A percentile compares a stretch with the other conserved stretches of the same genome.
Conservation (phyloP, 2,888 invertebrate species). For the Argyresthia albistria region DNA sequence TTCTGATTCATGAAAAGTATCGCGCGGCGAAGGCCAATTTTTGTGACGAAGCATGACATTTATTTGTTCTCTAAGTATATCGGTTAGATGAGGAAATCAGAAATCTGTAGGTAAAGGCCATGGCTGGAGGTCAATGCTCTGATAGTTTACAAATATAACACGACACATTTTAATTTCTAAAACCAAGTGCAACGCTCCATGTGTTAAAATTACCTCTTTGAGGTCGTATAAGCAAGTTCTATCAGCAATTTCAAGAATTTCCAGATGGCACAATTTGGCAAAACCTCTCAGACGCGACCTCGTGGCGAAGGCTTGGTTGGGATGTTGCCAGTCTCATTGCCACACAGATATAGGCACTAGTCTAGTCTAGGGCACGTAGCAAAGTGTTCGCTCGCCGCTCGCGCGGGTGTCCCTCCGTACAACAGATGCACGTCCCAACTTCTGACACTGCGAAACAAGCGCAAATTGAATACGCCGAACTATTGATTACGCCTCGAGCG, state of each 20-base stretch:
- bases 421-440: slow-evolving; percentile 10
- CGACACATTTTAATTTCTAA: not conserved
- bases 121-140: not conserved
- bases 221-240: no score
- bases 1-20: not conserved
- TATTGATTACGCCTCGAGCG: slow-evolving; percentile 9
- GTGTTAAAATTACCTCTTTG: no score
- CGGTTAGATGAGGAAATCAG: not conserved
- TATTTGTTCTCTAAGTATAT: no score
- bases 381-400: slow-evolving; percentile 6
- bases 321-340: slow-evolving; percentile 45
- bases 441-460: slow-evolving; percentile 8
- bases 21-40: not conserved
- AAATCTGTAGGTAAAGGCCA: not conserved
- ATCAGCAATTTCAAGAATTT: no score
- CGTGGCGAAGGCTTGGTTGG: slow-evolving; percentile 41
- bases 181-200: no score
- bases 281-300: slow-evolving; percentile 19
- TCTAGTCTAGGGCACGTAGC: slow-evolving; percentile 12
- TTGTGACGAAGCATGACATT: no score
- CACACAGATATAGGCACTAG: slow-evolving; percentile 31
- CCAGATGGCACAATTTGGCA: slow-evolving; percentile 33
- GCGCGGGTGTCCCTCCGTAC: slow-evolving; percentile 6
- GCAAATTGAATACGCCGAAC: slow-evolving; percentile 10
- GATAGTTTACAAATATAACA: not conserved